A percentile compares a stretch with the other conserved stretches of the same genome.
phyloP scores from a whole-genome alignment of 2,113 vertebrate species.

The Delphinapterus leucas region DNA sequence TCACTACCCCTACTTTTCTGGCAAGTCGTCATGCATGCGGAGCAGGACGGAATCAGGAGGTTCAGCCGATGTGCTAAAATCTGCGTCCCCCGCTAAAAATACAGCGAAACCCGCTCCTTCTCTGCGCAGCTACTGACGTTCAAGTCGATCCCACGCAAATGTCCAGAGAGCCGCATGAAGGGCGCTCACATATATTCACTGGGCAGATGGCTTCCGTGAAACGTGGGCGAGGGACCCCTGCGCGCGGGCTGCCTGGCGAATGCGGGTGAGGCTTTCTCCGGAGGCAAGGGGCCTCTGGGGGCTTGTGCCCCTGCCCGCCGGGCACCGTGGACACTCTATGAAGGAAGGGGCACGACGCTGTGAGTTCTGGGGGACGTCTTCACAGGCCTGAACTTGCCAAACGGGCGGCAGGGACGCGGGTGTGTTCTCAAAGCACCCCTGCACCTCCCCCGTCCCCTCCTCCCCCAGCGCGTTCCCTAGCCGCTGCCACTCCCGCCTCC shows the following conservation, averaged over 20 bases:
- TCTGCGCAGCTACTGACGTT: neutral
- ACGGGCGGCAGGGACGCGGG: neutral
- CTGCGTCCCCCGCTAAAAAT: conserved; percentile 26
- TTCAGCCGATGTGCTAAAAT: conserved; percentile 10
- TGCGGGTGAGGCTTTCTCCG: neutral
- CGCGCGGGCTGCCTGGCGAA: neutral
- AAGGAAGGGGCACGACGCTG: neutral
- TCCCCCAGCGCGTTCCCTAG: neutral
- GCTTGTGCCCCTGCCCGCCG: neutral
- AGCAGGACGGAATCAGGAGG: neutral
- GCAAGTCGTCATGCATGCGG: neutral
- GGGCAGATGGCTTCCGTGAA: neutral
- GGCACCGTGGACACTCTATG: rapidly evolving
- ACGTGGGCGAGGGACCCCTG: neutral
- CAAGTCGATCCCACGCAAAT: neutral
- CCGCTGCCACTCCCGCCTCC: neutral
- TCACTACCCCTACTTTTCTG: neutral
- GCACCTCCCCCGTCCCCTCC: neutral
- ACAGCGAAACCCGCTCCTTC: neutral
- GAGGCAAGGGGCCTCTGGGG: neutral
- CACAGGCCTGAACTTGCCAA: neutral
- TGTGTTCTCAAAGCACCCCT: neutral
- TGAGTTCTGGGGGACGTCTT: neutral
- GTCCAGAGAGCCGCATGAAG: neutral
- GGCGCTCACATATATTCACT: neutral